Conservation (phyloP, 2,888 invertebrate species). For the Lasioglossum lativentre region DNA sequence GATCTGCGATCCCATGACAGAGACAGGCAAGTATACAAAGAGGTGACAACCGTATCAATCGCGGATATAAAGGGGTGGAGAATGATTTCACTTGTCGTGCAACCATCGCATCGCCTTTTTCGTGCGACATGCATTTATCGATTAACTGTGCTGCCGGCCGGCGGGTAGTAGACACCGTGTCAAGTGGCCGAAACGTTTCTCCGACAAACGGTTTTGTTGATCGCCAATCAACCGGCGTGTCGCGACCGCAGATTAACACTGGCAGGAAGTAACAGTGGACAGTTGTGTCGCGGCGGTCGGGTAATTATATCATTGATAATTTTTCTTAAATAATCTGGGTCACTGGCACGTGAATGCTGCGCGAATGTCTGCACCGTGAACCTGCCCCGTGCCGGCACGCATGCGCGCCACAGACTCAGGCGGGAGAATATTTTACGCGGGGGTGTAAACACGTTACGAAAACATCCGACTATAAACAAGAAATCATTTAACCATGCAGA, state of each 20-base stretch:
- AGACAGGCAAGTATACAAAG: slow-evolving; percentile 34
- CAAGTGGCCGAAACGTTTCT: slow-evolving; percentile 17
- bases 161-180: slow-evolving; percentile 28
- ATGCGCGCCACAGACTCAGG: slow-evolving; percentile 37
- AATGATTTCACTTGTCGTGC: slow-evolving; percentile 27
- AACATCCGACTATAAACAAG: background rate
- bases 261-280: background rate
- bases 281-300: background rate
- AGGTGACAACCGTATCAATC: background rate
- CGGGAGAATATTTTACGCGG: slow-evolving; percentile 35
- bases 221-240: too few relatives aligned
- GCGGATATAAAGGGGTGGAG: too few relatives aligned
- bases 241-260: background rate
- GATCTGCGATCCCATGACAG: slow-evolving; percentile 52
- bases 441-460: background rate
- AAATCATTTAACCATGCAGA: background rate
- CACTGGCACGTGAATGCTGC: slow-evolving; percentile 44
- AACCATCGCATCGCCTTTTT: slow-evolving; percentile 6
- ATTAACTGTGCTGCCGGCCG: slow-evolving; percentile 58
- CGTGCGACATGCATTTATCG: slow-evolving; percentile 49
- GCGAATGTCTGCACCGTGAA: slow-evolving; percentile 42
- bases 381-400: slow-evolving; percentile 27
- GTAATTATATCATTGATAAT: slow-evolving; percentile 50
- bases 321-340: slow-evolving; percentile 54
- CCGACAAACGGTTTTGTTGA: background rate